Base-by-base conservation (phyloP, 2,797 vertebrate genomes). In the Darevskia nairensis region DNA sequence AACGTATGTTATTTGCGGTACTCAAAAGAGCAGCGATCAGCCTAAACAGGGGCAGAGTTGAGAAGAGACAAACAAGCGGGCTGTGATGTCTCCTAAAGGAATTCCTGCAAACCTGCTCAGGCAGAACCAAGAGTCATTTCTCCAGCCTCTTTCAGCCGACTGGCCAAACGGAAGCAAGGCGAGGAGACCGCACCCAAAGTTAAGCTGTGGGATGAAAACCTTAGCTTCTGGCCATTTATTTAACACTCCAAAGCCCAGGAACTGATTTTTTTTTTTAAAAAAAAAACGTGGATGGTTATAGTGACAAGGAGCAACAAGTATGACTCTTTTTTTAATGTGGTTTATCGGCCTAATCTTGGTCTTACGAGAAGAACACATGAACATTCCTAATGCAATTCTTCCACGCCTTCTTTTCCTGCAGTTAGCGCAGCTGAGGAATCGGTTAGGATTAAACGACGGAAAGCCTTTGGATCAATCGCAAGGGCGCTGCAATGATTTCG, bases 211-310 rank as follows among this genome's bases (percentile, higher is more conserved):
- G 77, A 90, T 85, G 85, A 94, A 94, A 89, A 78, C n/a, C 44
- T 44, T 82, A 76, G 71, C 3, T 94, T 92, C 94, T 93, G 92
- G 86, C 61, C 44, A 39, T 93, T 92, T 93, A 83, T 94, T 86
- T 27, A 69, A 90, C 69, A n/a, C 3, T 46, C 66, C 71, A 66
- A 55, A 68, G 35, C 71, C 71, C 41, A 39, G 21, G 68, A 83
- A 86, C 78, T 0, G 0, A 55, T 55, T 4, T 4, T 35, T 35
- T 35, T n/a, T n/a, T n/a, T n/a, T n/a, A n/a, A 55, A 55, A 55
- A 55, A 15, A 89, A 88, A 86, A 77, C 79, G 3, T 0, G 6
- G 80, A 32, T 35, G 59, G 13, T 82, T 66, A 46, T 15, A 50
- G 23, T 6, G 72, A 17, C 19, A 44, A 50, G 8, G 8, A 68